A percentile compares a stretch with the other conserved stretches of the same genome.
Evolutionary conservation across 2,113 vertebrate genomes (phyloP).

Genomic region (Peromyscus polionotus): DNA sequence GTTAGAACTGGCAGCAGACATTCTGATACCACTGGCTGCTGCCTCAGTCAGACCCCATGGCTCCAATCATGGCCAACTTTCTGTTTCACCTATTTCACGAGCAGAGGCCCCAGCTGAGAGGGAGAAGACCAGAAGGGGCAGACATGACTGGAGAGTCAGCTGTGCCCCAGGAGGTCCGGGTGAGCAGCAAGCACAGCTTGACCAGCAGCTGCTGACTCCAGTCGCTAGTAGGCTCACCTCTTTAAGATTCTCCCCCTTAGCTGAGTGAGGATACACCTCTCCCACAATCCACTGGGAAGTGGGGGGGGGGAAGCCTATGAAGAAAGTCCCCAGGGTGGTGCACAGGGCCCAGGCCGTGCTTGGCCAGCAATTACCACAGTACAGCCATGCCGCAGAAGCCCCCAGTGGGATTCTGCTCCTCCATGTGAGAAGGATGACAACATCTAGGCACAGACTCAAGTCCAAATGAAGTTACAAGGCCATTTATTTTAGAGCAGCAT

Average conservation of each 20-base stretch:
- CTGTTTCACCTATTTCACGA: not conserved
- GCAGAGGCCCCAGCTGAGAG: not conserved
- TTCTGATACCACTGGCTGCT: no score
- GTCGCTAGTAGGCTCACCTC: not conserved
- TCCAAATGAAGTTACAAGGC: slow-evolving; percentile 62
- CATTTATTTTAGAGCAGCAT: slow-evolving; percentile 73
- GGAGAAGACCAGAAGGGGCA: not conserved
- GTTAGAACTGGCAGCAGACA: slow-evolving; percentile 33
- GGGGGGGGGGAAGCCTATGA: not conserved
- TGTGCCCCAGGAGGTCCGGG: not conserved
- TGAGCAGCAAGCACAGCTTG: not conserved
- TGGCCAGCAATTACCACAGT: not conserved
- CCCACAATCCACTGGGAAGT: not conserved
- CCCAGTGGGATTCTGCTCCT: not conserved
- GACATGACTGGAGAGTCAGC: not conserved
- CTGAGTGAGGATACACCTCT: not conserved
- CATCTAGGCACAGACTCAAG: slow-evolving; percentile 60
- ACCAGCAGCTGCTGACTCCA: not conserved
- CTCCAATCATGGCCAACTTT: not conserved
- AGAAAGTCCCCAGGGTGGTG: not conserved
- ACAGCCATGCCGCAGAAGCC: not conserved
- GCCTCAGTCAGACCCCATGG: not conserved
- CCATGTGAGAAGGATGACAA: slow-evolving; percentile 52
- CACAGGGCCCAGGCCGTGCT: not conserved
- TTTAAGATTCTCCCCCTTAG: not conserved